Evolutionary conservation across 2,888 invertebrate genomes (phyloP).

Genomic region (Papilio elwesi): DNA sequence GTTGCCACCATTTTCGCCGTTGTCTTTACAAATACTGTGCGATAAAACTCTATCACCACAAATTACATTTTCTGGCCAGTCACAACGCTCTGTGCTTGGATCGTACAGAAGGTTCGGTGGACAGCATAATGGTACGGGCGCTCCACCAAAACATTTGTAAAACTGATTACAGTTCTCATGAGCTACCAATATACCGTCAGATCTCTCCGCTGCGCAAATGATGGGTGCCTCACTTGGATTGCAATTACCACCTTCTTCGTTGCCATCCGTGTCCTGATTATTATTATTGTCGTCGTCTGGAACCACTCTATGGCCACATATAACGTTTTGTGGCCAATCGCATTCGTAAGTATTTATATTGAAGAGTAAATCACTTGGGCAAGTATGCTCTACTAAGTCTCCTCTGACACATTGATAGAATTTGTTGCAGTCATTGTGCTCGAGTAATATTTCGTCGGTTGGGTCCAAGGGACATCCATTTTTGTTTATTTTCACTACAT

Average conservation of each 20-base stretch:
- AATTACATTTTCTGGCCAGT: conserved; percentile 56
- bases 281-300: conserved; percentile 37
- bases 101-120: conserved; percentile 51
- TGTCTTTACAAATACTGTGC: conserved; percentile 9
- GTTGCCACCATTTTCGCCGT: conserved; percentile 29
- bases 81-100: conserved; percentile 51
- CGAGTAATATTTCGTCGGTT: conserved; percentile 47
- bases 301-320: conserved; percentile 46
- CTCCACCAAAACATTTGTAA: conserved; percentile 54
- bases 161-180: conserved; percentile 60
- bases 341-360: conserved; percentile 47
- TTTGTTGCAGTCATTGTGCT: conserved; percentile 54
- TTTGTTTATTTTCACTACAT: conserved; percentile 48
- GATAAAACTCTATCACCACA: conserved; percentile 54
- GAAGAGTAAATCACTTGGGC: conserved; percentile 46
- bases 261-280: conserved; percentile 33
- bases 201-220: conserved; percentile 52
- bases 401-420: conserved; percentile 56
- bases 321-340: conserved; percentile 49
- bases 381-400: conserved; percentile 48
- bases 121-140: conserved; percentile 51
- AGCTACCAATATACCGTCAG: conserved; percentile 53
- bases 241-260: conserved; percentile 38
- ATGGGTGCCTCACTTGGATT: conserved; percentile 53
- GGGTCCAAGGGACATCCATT: conserved; percentile 50